Percentiles rank a stretch among this genome's conserved stretches.
phyloP scores from a whole-genome alignment of 92 coral and sea anemone genomes.

The Paragorgia papillata region DNA sequence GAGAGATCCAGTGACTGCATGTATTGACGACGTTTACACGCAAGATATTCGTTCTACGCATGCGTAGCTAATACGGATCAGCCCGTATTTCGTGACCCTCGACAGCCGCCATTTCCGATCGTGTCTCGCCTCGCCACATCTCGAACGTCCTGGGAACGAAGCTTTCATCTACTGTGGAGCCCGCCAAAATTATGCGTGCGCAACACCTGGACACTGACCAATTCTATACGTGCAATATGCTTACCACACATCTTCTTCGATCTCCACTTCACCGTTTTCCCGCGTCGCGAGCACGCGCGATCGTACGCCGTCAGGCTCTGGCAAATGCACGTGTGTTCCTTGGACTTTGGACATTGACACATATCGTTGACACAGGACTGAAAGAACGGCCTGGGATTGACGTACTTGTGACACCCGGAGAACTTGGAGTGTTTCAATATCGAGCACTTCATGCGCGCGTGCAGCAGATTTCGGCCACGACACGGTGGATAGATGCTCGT shows the following conservation, averaged over 20 bases:
- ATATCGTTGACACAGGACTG: constrained; percentile 79
- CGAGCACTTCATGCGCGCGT: constrained; percentile 85
- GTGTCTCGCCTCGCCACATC: too few relatives aligned
- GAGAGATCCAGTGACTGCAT: too few relatives aligned
- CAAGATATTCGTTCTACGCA: too few relatives aligned
- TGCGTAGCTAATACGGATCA: too few relatives aligned
- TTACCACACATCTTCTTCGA: constrained; percentile 13
- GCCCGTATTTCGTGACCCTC: too few relatives aligned
- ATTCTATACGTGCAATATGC: too few relatives aligned
- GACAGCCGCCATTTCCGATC: too few relatives aligned
- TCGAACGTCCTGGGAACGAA: too few relatives aligned
- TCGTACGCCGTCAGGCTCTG: constrained; percentile 87
- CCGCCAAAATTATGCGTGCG: too few relatives aligned
- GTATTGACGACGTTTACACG: too few relatives aligned
- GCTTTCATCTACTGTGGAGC: too few relatives aligned
- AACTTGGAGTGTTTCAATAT: constrained; percentile 77
- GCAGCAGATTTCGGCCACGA: constrained; percentile 58
- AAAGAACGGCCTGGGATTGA: constrained; percentile 73
- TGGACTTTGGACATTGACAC: constrained; percentile 70
- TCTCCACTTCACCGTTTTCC: constrained; percentile 75
- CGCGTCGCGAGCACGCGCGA: constrained; percentile 75
- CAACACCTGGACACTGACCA: too few relatives aligned
- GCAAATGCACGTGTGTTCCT: constrained; percentile 77
- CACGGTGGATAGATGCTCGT: constrained; percentile 70
- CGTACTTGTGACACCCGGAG: constrained; percentile 75